Percentiles rank a stretch among this genome's conserved stretches.
These are phyloP conservation scores for Xestoiulus laeticollis DNA, from an alignment of 2,888 invertebrate genomes.

Conservation along the genomic window DNA sequence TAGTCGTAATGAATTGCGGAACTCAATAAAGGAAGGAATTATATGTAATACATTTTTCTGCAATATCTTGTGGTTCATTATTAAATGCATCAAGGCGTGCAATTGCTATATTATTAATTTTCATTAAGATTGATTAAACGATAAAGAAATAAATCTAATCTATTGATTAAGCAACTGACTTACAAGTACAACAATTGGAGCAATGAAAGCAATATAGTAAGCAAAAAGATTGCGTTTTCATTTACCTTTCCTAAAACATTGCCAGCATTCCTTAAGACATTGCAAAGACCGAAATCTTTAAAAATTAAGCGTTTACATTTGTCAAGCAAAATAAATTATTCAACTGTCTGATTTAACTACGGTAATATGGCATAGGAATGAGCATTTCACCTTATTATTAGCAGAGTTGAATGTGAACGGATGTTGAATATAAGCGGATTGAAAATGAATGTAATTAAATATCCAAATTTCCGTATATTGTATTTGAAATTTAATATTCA, in stretches of 20 bases:
- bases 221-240: background rate
- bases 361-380: background rate
- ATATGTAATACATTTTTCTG: too few relatives aligned
- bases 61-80: too few relatives aligned
- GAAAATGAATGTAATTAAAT: background rate
- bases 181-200: background rate
- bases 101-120: too few relatives aligned
- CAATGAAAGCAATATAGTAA: background rate
- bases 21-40: too few relatives aligned
- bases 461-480: background rate
- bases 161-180: too few relatives aligned
- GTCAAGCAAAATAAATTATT: background rate
- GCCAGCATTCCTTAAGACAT: background rate
- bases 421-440: slow-evolving; percentile 1
- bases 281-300: too few relatives aligned
- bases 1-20: too few relatives aligned
- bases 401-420: background rate
- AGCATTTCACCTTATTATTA: background rate
- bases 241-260: background rate
- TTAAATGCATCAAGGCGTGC: too few relatives aligned
- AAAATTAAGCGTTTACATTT: background rate
- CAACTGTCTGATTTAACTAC: background rate
- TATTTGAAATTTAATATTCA: slow-evolving; percentile 6
- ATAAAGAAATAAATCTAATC: background rate
- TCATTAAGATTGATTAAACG: background rate